A percentile compares a stretch with the other conserved stretches of the same genome.
Conservation (phyloP, 2,888 invertebrate species). For the Pheosia tremula region DNA sequence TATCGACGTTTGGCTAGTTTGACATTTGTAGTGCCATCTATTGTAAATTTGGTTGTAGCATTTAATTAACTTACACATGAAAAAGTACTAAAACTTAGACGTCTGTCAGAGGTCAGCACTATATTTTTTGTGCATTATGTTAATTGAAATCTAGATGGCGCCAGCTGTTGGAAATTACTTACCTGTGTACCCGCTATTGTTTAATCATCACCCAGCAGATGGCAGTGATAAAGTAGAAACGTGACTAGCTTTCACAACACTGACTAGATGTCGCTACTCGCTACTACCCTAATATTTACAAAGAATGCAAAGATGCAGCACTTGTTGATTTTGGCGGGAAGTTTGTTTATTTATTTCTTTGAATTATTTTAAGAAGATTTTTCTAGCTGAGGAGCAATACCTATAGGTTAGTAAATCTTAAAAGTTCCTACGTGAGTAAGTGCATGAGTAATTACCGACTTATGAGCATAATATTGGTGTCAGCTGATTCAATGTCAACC, state of each 20-base stretch:
- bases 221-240: background rate
- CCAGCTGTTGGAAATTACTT: too few species aligned
- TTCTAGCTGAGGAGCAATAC: too few species aligned
- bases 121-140: background rate
- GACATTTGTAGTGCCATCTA: constrained; percentile 14
- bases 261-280: constrained; percentile 1
- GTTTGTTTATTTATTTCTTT: too few species aligned
- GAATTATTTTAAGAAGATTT: too few species aligned
- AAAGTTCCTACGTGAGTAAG: too few species aligned
- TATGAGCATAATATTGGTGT: background rate
- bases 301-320: background rate
- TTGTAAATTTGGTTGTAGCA: background rate
- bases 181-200: too few species aligned
- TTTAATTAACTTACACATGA: background rate
- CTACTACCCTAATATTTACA: background rate
- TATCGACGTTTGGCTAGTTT: constrained; percentile 56
- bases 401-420: too few species aligned
- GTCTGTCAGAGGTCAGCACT: background rate
- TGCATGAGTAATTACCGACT: too few species aligned
- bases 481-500: background rate
- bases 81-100: too few species aligned
- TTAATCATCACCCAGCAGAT: too few species aligned
- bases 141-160: background rate
- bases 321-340: too few species aligned
- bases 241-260: background rate